Conservation (phyloP, 1,140 invertebrate species). For the Amphibalanus amphitrite region DNA sequence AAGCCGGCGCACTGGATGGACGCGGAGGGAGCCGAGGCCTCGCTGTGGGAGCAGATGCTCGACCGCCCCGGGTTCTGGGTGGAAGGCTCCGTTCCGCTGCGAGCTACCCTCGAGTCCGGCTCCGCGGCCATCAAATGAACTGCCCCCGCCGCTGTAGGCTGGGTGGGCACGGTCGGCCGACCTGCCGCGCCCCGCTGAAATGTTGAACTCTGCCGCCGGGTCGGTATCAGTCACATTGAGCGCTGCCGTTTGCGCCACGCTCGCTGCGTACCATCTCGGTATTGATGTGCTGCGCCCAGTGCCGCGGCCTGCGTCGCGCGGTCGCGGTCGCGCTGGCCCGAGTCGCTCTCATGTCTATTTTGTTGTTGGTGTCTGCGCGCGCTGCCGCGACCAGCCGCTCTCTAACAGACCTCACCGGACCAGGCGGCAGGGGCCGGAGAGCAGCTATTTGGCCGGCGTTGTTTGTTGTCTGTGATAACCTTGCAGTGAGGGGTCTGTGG, state of each 20-base stretch:
- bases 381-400: no score
- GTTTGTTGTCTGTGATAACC: background rate
- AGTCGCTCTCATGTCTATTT: background rate
- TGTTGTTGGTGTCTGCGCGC: background rate
- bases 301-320: background rate
- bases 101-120: constrained; percentile 21
- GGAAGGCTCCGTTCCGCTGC: constrained; percentile 67
- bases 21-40: constrained; percentile 69
- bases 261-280: no score
- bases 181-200: no score
- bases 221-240: no score
- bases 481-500: background rate
- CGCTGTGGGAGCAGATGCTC: constrained; percentile 84
- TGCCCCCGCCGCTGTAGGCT: no score
- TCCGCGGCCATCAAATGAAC: background rate
- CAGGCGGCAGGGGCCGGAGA: background rate
- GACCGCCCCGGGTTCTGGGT: constrained; percentile 90
- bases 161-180: no score
- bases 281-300: no score
- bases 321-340: background rate
- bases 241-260: no score
- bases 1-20: constrained; percentile 57
- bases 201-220: no score
- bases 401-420: background rate
- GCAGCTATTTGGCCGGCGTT: background rate